Base-by-base conservation (phyloP, 2,113 vertebrate genomes). In the Diadophis punctatus region DNA sequence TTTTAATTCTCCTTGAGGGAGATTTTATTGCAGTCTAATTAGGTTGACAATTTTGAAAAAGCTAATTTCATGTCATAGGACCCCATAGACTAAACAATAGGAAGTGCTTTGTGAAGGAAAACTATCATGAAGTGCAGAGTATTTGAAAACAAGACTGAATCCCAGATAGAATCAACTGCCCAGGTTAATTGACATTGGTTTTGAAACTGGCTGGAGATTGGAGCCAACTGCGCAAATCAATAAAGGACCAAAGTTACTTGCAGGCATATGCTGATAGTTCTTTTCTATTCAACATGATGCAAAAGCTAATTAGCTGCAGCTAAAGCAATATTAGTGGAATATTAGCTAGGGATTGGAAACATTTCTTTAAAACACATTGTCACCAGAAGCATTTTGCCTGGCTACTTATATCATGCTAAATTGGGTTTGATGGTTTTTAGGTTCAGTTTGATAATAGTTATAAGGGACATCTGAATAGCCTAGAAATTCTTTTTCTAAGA, bases 61-160 rank as follows among this genome's bases (percentile, higher is more conserved):
- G 30, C 43, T 92, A 89, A 92, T 92, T 92, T 92, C 53, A 88
- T 88, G 2, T 88, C 90, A 94, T 80, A 92, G 20, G 53, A 3
- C 20, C 43, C 84, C 34, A 93, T 1, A 91, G 92, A 34, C 46
- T 39, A 95, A 95, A 93, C 10, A 93, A 89, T 2, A 93, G 63
- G 88, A 96, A 94, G 85, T 74, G 1, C 30, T 93, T 80, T 90
- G 88, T 87, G 48, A 93, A 93, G 20, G 48, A 89, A 93, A 89
- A 92, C 56, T 4, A 1, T 56, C 51, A 74, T 30, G 1, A 87
- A 14, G 22, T 84, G 90, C n/a, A 87, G 6, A 46, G 1, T 53
- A 84, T 8, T 92, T 16, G 80, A 48, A 92, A 94, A 91, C 53
- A 48, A 95, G 80, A 8, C 6, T 88, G 86, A 18, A 25, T 48